phyloP scores from a whole-genome alignment of 2,113 vertebrate genomes.

The Neolamprologus variostigma region DNA sequence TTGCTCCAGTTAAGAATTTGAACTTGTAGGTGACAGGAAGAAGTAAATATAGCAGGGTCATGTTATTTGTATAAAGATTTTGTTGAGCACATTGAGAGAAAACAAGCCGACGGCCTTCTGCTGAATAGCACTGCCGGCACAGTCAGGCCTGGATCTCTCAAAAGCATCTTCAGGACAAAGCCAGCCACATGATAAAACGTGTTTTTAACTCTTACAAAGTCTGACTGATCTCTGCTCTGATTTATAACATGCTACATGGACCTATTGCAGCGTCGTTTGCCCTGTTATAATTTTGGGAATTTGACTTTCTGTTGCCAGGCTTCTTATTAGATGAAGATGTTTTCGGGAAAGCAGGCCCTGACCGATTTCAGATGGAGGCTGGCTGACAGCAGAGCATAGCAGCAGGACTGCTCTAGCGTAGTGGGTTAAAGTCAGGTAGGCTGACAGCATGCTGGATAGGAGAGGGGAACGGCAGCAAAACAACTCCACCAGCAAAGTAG shows the following conservation, averaged over 20 bases:
- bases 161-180: background rate
- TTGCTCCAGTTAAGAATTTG: background rate
- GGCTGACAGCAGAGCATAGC: constrained; percentile 26
- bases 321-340: background rate
- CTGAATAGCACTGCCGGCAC: background rate
- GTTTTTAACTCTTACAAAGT: background rate
- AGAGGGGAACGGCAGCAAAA: constrained; percentile 3
- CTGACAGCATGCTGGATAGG: constrained; percentile 1
- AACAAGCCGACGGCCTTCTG: background rate
- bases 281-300: background rate
- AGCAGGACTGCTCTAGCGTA: constrained; percentile 58
- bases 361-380: background rate
- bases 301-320: background rate
- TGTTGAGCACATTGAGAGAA: background rate
- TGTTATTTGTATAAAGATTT: background rate
- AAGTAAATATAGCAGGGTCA: constrained; percentile 13
- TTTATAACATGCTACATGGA: background rate
- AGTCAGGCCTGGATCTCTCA: background rate
- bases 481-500: constrained; percentile 18
- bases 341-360: background rate
- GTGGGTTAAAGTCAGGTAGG: background rate
- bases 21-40: background rate
- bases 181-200: background rate
- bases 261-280: background rate
- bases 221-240: background rate